These are phyloP conservation scores for Oeneis ivallda DNA, from an alignment of 2,888 invertebrate species.

Conservation along the genomic window DNA sequence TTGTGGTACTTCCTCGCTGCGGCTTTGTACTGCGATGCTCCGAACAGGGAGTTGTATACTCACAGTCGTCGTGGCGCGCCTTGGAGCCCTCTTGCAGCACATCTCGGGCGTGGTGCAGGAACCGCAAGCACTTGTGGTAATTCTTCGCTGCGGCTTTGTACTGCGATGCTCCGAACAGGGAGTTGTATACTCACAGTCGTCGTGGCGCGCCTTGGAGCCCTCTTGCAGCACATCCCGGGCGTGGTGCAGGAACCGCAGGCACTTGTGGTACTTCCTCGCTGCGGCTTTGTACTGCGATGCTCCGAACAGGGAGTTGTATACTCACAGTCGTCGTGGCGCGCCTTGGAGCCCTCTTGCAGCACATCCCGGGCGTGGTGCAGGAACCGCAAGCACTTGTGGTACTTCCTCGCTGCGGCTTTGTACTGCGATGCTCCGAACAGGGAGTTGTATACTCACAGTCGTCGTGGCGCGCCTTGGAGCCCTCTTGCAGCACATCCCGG, in stretches of 20 bases:
- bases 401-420: constrained; percentile 86
- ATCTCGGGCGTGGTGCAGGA: constrained; percentile 73
- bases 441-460: constrained; percentile 49
- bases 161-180: constrained; percentile 82
- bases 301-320: constrained; percentile 43
- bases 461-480: constrained; percentile 43
- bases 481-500: constrained; percentile 45
- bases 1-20: constrained; percentile 91
- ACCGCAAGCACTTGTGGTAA: constrained; percentile 90
- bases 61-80: constrained; percentile 48
- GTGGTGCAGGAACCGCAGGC: constrained; percentile 85
- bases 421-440: constrained; percentile 74
- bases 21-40: constrained; percentile 80
- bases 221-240: constrained; percentile 48
- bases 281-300: constrained; percentile 84
- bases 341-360: constrained; percentile 41
- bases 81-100: constrained; percentile 43
- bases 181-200: constrained; percentile 81
- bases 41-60: constrained; percentile 87
- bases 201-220: constrained; percentile 41
- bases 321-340: constrained; percentile 52
- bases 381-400: constrained; percentile 90
- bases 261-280: constrained; percentile 89
- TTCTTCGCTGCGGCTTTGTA: constrained; percentile 86
- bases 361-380: constrained; percentile 66